Evolutionary conservation across 2,797 vertebrate species (phyloP).

Genomic region (Melopsittacus undulatus): DNA sequence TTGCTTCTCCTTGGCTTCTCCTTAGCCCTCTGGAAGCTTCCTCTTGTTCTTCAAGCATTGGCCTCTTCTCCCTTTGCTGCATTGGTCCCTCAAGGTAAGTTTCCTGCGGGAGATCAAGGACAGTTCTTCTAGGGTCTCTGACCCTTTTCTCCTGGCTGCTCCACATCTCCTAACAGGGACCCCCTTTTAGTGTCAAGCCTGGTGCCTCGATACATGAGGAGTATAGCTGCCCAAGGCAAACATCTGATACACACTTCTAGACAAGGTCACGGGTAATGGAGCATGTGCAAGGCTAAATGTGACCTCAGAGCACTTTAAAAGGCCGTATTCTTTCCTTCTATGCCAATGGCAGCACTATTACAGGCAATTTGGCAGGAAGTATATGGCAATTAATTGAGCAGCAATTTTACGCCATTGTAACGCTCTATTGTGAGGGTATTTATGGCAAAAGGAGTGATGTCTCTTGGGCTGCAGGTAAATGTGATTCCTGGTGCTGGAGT

Average conservation of each 20-base stretch:
- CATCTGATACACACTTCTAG: not conserved
- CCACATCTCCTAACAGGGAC: not conserved
- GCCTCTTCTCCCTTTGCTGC: not conserved
- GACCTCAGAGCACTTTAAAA: conserved; percentile 61
- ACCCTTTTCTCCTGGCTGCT: not conserved
- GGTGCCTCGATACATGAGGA: not conserved
- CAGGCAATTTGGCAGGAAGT: conserved; percentile 67
- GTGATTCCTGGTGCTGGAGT: not conserved
- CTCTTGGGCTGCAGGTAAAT: conserved; percentile 26
- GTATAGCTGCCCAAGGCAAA: not conserved
- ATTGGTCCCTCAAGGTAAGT: not conserved
- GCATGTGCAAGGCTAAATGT: not conserved
- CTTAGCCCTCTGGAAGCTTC: not conserved
- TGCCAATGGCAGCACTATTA: conserved; percentile 31
- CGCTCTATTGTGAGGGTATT: conserved; percentile 34
- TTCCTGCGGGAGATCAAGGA: not conserved
- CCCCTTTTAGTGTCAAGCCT: not conserved
- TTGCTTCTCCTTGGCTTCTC: too few species aligned
- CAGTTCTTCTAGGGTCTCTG: not conserved
- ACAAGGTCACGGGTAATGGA: conserved; percentile 29
- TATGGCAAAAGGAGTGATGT: conserved; percentile 52
- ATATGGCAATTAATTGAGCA: conserved; percentile 58
- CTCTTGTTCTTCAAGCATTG: not conserved
- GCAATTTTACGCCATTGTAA: conserved; percentile 27
- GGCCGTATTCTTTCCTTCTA: conserved; percentile 25